phyloP scores from a whole-genome alignment of 2,888 invertebrate species.

The Spodoptera exigua region DNA sequence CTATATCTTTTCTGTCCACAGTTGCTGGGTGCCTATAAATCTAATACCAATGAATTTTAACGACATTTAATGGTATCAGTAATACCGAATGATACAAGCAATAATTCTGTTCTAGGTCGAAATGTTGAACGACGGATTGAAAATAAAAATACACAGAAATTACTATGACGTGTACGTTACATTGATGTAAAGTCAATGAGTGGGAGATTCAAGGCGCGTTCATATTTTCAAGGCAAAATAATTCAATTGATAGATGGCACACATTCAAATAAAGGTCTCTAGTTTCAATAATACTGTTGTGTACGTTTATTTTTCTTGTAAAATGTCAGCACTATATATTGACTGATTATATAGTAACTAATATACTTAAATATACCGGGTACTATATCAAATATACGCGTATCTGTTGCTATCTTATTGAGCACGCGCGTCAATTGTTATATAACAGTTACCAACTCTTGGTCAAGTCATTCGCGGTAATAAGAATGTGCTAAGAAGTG shows the following conservation, averaged over 20 bases:
- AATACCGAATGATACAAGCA: conserved; percentile 10
- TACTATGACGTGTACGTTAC: conserved; percentile 45
- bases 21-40: background rate
- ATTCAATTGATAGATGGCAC: conserved; percentile 50
- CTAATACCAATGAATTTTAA: conserved; percentile 1
- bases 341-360: conserved; percentile 3
- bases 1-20: background rate
- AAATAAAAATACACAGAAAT: conserved; percentile 42
- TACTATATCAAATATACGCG: background rate
- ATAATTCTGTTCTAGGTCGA: conserved; percentile 13
- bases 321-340: conserved; percentile 10
- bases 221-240: conserved; percentile 54
- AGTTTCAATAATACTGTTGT: conserved; percentile 13
- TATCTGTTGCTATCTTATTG: conserved; percentile 1
- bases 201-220: conserved; percentile 57
- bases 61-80: conserved; percentile 1
- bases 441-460: conserved; percentile 37
- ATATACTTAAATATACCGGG: background rate
- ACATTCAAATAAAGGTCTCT: conserved; percentile 42
- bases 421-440: conserved; percentile 24
- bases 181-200: conserved; percentile 49
- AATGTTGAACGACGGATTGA: conserved; percentile 11
- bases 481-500: conserved; percentile 33
- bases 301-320: conserved; percentile 13
- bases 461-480: conserved; percentile 21